Conservation (phyloP, 2,888 invertebrate species). For the Drymonia ruficornis region DNA sequence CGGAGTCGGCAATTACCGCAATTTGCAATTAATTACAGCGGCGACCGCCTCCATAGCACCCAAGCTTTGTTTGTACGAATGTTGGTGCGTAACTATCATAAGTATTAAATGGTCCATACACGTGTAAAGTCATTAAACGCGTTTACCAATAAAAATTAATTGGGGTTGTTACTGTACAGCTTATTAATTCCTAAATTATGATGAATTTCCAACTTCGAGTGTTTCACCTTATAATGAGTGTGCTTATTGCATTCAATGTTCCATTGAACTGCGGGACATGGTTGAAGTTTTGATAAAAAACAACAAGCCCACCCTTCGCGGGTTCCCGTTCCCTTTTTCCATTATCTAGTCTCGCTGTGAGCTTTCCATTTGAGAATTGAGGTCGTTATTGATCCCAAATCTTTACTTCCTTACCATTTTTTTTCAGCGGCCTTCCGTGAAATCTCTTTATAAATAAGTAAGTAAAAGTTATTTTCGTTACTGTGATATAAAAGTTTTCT, state of each 20-base stretch:
- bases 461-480: constrained; percentile 2
- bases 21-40: constrained; percentile 3
- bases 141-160: too few relatives aligned
- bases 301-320: constrained; percentile 6
- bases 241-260: constrained; percentile 26
- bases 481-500: not conserved
- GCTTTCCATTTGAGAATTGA: constrained; percentile 23
- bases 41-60: not conserved
- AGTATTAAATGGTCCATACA: too few relatives aligned
- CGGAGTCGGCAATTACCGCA: constrained; percentile 1
- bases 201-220: not conserved
- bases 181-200: too few relatives aligned
- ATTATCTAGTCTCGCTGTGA: constrained; percentile 16
- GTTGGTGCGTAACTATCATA: too few relatives aligned
- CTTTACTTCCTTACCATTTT: constrained; percentile 6
- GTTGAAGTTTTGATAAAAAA: constrained; percentile 26
- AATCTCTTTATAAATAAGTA: not conserved
- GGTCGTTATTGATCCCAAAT: constrained; percentile 14
- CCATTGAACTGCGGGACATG: constrained; percentile 22
- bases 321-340: constrained; percentile 17
- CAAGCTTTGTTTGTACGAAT: not conserved
- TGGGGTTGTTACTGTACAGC: too few relatives aligned
- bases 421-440: constrained; percentile 2
- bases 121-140: too few relatives aligned
- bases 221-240: constrained; percentile 22